Evolutionary conservation across 2,888 invertebrate genomes (phyloP).

Genomic region (Zootermopsis nevadensis): DNA sequence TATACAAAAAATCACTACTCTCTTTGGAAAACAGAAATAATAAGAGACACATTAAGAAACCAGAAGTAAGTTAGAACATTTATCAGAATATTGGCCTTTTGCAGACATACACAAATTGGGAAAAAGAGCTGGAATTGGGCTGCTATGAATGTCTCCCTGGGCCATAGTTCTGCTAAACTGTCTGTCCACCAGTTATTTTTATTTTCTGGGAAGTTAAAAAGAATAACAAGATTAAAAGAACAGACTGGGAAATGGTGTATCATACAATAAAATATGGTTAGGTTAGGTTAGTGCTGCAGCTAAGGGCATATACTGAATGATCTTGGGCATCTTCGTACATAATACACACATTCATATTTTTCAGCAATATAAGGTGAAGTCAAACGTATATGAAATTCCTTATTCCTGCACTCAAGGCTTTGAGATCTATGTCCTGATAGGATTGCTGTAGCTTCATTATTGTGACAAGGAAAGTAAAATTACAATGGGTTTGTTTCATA

Average conservation of each 20-base stretch:
- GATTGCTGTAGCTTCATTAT: too few relatives aligned
- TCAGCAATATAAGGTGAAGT: too few relatives aligned
- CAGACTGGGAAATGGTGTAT: neutral
- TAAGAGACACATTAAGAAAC: neutral
- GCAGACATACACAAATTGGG: neutral
- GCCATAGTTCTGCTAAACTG: neutral
- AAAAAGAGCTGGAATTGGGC: neutral
- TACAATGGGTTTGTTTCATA: too few relatives aligned
- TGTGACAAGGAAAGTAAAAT: too few relatives aligned
- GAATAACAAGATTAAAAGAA: neutral
- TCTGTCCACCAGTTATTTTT: neutral
- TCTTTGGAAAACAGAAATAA: constrained; percentile 15
- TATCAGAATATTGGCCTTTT: neutral
- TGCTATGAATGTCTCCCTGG: neutral
- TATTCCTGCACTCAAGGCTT: too few relatives aligned
- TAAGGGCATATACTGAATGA: neutral
- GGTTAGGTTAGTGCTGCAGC: neutral
- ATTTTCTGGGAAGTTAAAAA: neutral
- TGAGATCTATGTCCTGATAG: too few relatives aligned
- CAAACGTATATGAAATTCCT: too few relatives aligned
- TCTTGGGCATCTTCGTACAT: neutral
- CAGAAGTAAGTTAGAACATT: neutral
- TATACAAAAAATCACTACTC: constrained; percentile 13
- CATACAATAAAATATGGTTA: neutral
- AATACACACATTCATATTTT: too few relatives aligned